These are phyloP conservation scores for Crotalus helleri DNA, from an alignment of 2,113 vertebrate genomes.

Conservation along the genomic window DNA sequence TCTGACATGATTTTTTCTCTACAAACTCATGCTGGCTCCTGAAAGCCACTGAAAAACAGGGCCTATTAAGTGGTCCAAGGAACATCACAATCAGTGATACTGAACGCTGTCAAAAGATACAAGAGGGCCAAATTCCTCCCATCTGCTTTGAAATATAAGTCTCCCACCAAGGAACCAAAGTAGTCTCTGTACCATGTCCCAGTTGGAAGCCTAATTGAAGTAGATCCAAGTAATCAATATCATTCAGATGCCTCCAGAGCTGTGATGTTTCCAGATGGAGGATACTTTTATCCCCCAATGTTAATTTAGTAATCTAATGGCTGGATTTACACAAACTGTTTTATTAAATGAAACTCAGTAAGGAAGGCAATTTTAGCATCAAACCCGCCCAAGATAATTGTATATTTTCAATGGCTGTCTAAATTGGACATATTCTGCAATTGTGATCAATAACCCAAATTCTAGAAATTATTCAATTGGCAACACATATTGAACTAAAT, in stretches of 20 bases:
- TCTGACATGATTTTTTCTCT: neutral
- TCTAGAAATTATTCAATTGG: neutral
- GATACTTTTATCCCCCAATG: neutral
- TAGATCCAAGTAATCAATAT: neutral
- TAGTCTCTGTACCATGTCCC: neutral
- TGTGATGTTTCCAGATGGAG: neutral
- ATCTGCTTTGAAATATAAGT: neutral
- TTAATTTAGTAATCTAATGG: neutral
- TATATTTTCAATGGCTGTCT: neutral
- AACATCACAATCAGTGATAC: neutral
- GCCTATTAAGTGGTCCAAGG: neutral
- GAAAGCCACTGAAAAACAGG: neutral
- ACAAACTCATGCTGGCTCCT: neutral
- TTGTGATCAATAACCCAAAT: neutral
- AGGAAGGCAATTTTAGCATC: neutral
- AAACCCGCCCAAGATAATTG: neutral
- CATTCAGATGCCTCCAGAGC: neutral
- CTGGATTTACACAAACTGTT: neutral
- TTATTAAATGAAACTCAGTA: neutral
- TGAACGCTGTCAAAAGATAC: neutral
- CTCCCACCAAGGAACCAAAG: neutral
- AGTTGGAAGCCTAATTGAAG: neutral
- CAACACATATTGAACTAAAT: neutral
- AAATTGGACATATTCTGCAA: neutral
- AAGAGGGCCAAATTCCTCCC: neutral